These are phyloP conservation scores for Dioctria rufipes DNA, from an alignment of 2,888 invertebrate genomes.

Conservation along the genomic window DNA sequence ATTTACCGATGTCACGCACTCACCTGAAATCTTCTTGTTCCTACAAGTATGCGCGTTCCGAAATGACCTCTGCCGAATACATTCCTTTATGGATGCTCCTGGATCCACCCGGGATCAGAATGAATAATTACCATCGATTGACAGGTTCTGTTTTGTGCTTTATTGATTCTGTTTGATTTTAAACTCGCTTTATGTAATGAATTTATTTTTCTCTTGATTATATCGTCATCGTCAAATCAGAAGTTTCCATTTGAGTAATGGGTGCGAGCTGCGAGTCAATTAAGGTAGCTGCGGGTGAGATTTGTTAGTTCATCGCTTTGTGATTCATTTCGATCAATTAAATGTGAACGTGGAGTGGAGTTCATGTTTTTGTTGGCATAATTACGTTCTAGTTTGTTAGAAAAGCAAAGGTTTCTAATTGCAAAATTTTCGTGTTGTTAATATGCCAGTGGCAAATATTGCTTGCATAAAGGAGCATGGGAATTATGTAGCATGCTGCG, in stretches of 20 bases:
- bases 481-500: neutral
- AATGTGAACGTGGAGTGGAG: slow-evolving; percentile 52
- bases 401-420: slow-evolving; percentile 32
- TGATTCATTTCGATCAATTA: slow-evolving; percentile 57
- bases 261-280: slow-evolving; percentile 46
- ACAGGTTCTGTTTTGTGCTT: slow-evolving; percentile 43
- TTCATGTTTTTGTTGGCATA: slow-evolving; percentile 34
- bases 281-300: slow-evolving; percentile 59
- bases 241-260: slow-evolving; percentile 39
- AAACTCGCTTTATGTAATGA: slow-evolving; percentile 49
- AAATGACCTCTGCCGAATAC: neutral
- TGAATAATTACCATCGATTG: slow-evolving; percentile 51
- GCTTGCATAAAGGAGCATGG: neutral
- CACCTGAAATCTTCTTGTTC: slow-evolving; percentile 15
- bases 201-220: slow-evolving; percentile 56
- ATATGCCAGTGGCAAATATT: neutral
- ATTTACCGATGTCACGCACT: slow-evolving; percentile 45
- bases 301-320: slow-evolving; percentile 53
- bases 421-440: slow-evolving; percentile 33
- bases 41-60: slow-evolving; percentile 1
- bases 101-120: slow-evolving; percentile 4
- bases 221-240: slow-evolving; percentile 57
- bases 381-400: slow-evolving; percentile 37
- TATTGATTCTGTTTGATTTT: slow-evolving; percentile 57
- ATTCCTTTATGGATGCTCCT: neutral